Base-by-base conservation (phyloP, 1,140 invertebrate species). In the Cyphomyrmex costatus region DNA sequence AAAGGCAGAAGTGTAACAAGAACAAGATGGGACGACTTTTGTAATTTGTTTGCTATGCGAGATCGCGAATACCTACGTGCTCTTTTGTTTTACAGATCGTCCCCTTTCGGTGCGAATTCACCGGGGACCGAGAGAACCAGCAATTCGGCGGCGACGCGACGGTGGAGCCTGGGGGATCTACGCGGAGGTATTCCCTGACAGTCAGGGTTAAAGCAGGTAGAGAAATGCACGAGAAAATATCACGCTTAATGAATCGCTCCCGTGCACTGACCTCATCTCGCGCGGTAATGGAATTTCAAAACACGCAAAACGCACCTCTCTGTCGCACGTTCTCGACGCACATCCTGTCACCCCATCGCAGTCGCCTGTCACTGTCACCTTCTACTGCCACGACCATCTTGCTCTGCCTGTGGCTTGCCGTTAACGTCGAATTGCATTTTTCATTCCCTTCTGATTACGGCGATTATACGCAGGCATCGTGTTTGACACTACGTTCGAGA, bases 201-300 rank as follows among this genome's bases (percentile, higher is more conserved):
- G 33, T 24, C 30, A 60, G 51, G 27, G 36, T 42, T 63, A n/a
- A 61, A 79, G 86, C 70, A 78, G 88, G 63, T 58, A 79, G 76
- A 65, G 76, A 65, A 79, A 77, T 65, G 58, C 61, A 68, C 68
- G 86, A 90, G 89, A 91, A 92, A 91, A 90, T 92, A 90, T 85
- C 79, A 65, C 77, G 66, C 33, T 88, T 93, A 92, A 93, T 92
- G 90, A 92, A 92, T 86, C 83, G 86, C 12, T 46, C 88, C 53
- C 85, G 91, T 90, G 56, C 66, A 86, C 88, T 89, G 88, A 91
- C 86, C 89, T 91, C 91, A 93, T 93, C 92, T 88, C 91, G 65
- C 85, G 79, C 87, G 46, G 87, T 93, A 93, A 93, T 93, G 92
- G 92, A 93, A 93, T 93, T 93, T 93, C 92, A 92, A 92, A 93